Evolutionary conservation across 2,797 vertebrate species (phyloP).

Genomic region (Poeciliopsis paucimaculata): DNA sequence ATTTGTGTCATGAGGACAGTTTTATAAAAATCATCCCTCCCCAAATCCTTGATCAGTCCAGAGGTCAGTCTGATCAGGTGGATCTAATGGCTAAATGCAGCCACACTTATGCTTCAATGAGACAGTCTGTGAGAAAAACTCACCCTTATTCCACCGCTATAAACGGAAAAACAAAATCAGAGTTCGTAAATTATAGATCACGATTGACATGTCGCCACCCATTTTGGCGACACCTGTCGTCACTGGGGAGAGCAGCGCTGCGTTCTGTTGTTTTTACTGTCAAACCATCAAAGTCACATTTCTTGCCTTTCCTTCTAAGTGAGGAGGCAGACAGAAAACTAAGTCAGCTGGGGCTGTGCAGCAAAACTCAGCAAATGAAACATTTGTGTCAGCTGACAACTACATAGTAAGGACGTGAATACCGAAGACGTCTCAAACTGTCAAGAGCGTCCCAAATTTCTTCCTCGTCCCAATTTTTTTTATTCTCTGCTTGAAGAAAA

Average conservation of each 20-base stretch:
- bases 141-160: neutral
- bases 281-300: constrained; percentile 66
- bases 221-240: constrained; percentile 53
- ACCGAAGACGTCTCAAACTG: constrained; percentile 60
- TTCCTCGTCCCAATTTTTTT: constrained; percentile 32
- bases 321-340: constrained; percentile 36
- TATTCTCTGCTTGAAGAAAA: constrained; percentile 19
- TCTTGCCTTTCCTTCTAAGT: constrained; percentile 45
- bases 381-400: constrained; percentile 65
- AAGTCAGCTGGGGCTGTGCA: constrained; percentile 53
- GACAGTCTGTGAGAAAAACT: neutral
- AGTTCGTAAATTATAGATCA: constrained; percentile 45
- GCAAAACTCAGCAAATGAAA: constrained; percentile 60
- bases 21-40: neutral
- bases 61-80: neutral
- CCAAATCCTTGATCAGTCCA: neutral
- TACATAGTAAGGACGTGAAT: constrained; percentile 57
- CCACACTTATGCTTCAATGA: neutral
- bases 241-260: constrained; percentile 20
- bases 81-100: neutral
- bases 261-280: constrained; percentile 55
- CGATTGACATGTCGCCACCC: constrained; percentile 36
- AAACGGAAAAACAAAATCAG: neutral
- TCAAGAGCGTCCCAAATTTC: constrained; percentile 42
- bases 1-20: neutral